A percentile compares a stretch with the other conserved stretches of the same genome.
phyloP scores from a whole-genome alignment of 2,113 vertebrate genomes.

The Tachysurus fulvidraco region DNA sequence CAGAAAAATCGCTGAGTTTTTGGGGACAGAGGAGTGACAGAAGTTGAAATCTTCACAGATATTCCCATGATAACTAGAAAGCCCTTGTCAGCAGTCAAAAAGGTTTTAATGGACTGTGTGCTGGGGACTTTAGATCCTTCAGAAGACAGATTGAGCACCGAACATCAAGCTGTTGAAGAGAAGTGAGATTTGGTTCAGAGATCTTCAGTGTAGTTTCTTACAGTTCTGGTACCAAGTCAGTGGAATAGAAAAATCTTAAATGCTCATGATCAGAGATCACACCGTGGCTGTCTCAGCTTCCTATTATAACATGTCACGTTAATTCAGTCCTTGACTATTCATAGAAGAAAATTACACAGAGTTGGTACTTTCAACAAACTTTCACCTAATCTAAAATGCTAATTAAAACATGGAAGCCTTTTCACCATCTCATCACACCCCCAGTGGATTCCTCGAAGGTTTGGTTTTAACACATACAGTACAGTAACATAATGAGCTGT shows the following conservation, averaged over 20 bases:
- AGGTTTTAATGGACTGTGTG: constrained; percentile 68
- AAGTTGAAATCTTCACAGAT: constrained; percentile 47
- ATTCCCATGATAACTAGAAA: constrained; percentile 32
- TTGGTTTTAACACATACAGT: background rate
- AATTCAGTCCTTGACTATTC: background rate
- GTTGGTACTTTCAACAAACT: background rate
- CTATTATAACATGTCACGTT: background rate
- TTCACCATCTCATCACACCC: background rate
- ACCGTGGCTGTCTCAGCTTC: background rate
- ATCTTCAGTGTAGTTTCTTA: constrained; percentile 48
- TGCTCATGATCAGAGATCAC: background rate
- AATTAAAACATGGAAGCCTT: background rate
- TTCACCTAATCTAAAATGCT: background rate
- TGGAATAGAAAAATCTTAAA: background rate
- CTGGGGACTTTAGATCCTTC: constrained; percentile 58
- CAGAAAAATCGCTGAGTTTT: constrained; percentile 21
- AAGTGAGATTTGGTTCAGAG: constrained; percentile 54
- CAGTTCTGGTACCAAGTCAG: background rate
- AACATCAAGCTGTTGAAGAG: constrained; percentile 58
- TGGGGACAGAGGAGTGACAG: constrained; percentile 50
- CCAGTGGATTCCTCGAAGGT: background rate
- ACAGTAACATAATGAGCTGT: background rate
- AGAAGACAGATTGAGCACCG: constrained; percentile 49
- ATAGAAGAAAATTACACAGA: background rate
- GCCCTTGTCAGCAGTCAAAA: constrained; percentile 64